phyloP scores from a whole-genome alignment of 92 coral and sea anemone species.

The Palythoa heliodiscus region DNA sequence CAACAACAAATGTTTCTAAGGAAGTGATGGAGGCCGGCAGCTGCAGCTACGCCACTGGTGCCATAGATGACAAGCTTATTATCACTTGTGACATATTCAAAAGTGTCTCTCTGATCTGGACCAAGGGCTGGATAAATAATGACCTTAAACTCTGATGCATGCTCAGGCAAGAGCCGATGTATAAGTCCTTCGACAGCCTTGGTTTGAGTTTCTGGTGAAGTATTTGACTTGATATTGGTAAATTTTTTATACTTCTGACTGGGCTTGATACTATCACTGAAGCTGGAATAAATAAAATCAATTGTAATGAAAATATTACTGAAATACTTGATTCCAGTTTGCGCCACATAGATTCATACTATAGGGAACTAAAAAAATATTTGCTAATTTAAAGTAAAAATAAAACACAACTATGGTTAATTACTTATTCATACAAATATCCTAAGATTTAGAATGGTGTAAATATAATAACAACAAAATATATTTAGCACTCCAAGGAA shows the following conservation, averaged over 20 bases:
- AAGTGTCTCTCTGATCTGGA: constrained; percentile 56
- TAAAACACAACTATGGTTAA: no score
- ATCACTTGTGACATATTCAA: constrained; percentile 56
- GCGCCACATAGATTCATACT: no score
- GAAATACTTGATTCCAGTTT: no score
- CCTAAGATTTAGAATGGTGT: no score
- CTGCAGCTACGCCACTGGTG: constrained; percentile 86
- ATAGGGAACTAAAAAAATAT: no score
- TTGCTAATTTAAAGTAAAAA: no score
- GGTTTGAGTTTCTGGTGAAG: constrained; percentile 32
- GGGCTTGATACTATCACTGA: neutral
- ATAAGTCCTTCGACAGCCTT: constrained; percentile 42
- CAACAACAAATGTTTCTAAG: constrained; percentile 74
- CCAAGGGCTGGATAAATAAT: constrained; percentile 16
- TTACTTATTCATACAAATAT: no score
- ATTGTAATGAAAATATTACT: neutral
- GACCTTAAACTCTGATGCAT: constrained; percentile 31
- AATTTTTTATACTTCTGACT: neutral
- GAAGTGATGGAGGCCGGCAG: constrained; percentile 80
- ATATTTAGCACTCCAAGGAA: no score
- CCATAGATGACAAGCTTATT: constrained; percentile 64
- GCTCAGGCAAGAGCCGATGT: constrained; percentile 27
- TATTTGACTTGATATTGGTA: constrained; percentile 17
- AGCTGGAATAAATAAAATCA: neutral
- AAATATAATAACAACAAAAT: no score